Percentiles rank a stretch among this genome's conserved stretches.
Evolutionary conservation across 2,113 vertebrate species (phyloP).

Genomic region (Prionailurus bengalensis): DNA sequence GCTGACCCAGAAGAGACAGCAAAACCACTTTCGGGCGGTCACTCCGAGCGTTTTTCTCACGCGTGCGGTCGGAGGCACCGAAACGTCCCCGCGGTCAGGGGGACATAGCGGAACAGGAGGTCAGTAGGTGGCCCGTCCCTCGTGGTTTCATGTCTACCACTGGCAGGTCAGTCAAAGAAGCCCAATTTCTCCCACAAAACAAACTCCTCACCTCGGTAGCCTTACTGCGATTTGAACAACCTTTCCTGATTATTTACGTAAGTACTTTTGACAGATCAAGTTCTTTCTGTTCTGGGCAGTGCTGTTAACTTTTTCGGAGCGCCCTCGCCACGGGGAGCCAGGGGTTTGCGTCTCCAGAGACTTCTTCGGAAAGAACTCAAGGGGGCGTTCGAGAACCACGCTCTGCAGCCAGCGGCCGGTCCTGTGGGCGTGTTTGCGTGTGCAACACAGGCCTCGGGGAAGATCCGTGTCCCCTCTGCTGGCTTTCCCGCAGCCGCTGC

Average conservation of each 20-base stretch:
- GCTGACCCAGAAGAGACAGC: too few species aligned
- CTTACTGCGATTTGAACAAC: background rate
- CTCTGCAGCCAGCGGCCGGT: too few species aligned
- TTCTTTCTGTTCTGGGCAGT: background rate
- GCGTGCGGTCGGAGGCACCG: too few species aligned
- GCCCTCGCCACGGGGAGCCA: fast-evolving
- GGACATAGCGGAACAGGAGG: fast-evolving
- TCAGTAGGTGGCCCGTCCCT: background rate
- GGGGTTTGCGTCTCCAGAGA: background rate
- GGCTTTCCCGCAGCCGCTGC: fast-evolving
- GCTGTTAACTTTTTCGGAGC: background rate
- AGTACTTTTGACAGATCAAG: background rate
- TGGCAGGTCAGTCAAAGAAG: background rate
- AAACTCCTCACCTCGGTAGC: background rate
- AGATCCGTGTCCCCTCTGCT: background rate
- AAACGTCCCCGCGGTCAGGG: too few species aligned
- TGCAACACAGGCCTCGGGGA: fast-evolving
- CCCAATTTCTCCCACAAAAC: background rate
- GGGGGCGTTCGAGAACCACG: background rate
- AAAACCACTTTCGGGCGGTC: too few species aligned
- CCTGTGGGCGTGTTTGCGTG: background rate
- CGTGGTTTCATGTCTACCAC: background rate
- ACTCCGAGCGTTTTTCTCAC: background rate
- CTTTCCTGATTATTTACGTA: background rate
- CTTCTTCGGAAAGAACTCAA: background rate